phyloP scores from a whole-genome alignment of 2,113 vertebrate genomes.

The Calidris pugnax region DNA sequence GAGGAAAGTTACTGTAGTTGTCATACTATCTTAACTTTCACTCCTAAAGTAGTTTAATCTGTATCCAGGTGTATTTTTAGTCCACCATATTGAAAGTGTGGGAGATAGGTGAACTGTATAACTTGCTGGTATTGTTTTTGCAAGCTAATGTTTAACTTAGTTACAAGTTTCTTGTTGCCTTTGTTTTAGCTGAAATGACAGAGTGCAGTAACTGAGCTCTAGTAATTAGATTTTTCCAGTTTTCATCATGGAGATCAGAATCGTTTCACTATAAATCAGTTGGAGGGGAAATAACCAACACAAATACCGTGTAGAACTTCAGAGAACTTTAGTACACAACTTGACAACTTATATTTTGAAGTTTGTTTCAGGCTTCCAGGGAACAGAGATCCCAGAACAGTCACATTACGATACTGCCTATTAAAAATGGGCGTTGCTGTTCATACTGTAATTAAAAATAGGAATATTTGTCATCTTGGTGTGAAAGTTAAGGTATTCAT shows the following conservation, averaged over 20 bases:
- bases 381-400: neutral
- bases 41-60: neutral
- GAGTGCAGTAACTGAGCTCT: neutral
- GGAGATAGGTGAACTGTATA: neutral
- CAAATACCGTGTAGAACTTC: neutral
- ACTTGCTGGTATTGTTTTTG: constrained; percentile 6
- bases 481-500: neutral
- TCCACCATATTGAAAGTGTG: neutral
- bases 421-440: neutral
- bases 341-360: neutral
- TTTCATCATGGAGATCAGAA: neutral
- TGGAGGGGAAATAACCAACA: neutral
- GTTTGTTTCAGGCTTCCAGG: neutral
- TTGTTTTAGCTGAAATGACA: neutral
- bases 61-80: neutral
- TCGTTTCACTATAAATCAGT: neutral
- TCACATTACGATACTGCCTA: neutral
- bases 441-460: neutral
- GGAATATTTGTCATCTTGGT: neutral
- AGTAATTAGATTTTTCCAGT: neutral
- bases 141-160: constrained; percentile 12
- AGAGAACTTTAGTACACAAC: neutral
- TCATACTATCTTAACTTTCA: neutral
- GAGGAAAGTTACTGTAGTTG: neutral
- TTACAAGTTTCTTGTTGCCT: neutral